A percentile compares a stretch with the other conserved stretches of the same genome.
Evolutionary conservation across 2,113 vertebrate species (phyloP).

Genomic region (Dasyprocta punctata): DNA sequence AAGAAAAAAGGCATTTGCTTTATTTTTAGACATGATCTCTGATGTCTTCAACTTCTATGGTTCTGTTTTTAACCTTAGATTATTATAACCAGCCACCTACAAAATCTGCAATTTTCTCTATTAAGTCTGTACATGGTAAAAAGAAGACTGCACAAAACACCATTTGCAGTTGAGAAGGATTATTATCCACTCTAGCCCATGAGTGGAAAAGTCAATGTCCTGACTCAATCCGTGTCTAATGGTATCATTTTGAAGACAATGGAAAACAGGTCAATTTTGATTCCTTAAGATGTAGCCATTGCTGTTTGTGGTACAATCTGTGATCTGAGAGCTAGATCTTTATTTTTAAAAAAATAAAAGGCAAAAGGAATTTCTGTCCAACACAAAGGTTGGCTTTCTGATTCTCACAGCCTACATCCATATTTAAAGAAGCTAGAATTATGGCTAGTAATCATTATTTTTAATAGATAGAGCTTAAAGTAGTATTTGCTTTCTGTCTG

Average conservation of each 20-base stretch:
- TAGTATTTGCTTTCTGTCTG: background rate
- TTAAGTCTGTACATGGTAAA: constrained; percentile 39
- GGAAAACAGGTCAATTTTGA: constrained; percentile 24
- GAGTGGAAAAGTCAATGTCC: constrained; percentile 36
- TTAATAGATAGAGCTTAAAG: background rate
- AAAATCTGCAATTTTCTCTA: constrained; percentile 74
- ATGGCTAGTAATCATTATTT: background rate
- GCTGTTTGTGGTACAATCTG: background rate
- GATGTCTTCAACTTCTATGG: constrained; percentile 65
- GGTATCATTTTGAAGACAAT: constrained; percentile 50
- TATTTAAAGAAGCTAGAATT: background rate
- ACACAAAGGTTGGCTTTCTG: background rate
- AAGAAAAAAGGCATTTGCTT: constrained; percentile 54
- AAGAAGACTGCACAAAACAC: constrained; percentile 56
- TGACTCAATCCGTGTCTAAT: background rate
- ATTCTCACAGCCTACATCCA: background rate
- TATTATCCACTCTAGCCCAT: constrained; percentile 5
- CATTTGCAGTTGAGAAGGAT: constrained; percentile 47
- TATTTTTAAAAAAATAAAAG: background rate
- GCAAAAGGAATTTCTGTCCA: background rate
- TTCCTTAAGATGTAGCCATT: constrained; percentile 15
- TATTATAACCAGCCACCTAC: constrained; percentile 74
- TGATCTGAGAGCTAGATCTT: constrained; percentile 27
- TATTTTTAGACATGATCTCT: constrained; percentile 78
- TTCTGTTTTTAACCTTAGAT: constrained; percentile 76